These are phyloP conservation scores for Synergus laeviventris DNA, from an alignment of 2,888 invertebrate species.

Conservation along the genomic window DNA sequence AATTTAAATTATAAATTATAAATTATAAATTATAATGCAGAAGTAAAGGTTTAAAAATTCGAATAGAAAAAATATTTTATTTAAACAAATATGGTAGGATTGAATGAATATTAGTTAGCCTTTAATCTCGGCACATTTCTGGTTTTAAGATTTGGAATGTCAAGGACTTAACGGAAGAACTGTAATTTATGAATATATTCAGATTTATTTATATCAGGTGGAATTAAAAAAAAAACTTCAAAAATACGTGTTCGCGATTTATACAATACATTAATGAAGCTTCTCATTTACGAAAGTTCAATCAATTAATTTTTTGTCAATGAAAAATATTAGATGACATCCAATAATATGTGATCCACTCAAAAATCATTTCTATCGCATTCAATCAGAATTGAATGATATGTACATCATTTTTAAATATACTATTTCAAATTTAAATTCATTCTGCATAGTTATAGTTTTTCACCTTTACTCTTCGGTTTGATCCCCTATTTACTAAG, in stretches of 20 bases:
- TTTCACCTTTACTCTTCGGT: not conserved
- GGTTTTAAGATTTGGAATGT: not conserved
- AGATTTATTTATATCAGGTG: not conserved
- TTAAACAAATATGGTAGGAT: not conserved
- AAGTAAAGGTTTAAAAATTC: not conserved
- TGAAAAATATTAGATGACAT: not conserved
- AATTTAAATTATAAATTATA: no score
- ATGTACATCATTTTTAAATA: not conserved
- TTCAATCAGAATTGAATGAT: not conserved
- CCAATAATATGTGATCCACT: no score
- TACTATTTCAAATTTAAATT: not conserved
- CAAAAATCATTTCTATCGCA: not conserved
- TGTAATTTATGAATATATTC: not conserved
- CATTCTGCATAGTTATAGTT: not conserved
- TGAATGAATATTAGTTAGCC: not conserved
- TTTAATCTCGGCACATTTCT: not conserved
- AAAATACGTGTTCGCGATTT: no score
- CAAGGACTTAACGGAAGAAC: slow-evolving; percentile 1
- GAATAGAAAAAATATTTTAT: slow-evolving; percentile 11
- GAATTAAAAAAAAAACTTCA: no score
- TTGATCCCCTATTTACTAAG: not conserved
- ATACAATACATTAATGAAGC: no score
- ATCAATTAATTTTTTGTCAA: not conserved
- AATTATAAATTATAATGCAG: no score
- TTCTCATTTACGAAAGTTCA: not conserved